A percentile compares a stretch with the other conserved stretches of the same genome.
Evolutionary conservation across 1,140 invertebrate genomes (phyloP).

Genomic region (Cydia amplana): DNA sequence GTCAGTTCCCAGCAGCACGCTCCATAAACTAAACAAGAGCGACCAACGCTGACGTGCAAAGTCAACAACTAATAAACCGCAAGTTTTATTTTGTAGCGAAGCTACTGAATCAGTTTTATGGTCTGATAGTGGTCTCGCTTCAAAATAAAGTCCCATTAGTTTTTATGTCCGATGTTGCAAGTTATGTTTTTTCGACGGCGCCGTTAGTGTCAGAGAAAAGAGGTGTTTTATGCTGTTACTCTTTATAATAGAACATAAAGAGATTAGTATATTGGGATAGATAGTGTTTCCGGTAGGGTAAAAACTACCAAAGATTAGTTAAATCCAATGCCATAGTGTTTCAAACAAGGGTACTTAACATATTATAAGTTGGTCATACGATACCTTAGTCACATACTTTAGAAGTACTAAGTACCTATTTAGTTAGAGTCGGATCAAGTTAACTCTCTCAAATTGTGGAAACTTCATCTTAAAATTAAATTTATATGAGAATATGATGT

Average conservation of each 20-base stretch:
- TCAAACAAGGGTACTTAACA: too few relatives aligned
- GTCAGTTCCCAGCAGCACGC: background rate
- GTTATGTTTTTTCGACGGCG: conserved; percentile 43
- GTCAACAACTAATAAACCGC: conserved; percentile 29
- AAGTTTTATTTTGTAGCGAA: conserved; percentile 22
- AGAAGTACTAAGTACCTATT: too few relatives aligned
- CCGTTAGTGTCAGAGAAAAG: conserved; percentile 48
- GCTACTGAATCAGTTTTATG: conserved; percentile 41
- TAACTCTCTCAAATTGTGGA: too few relatives aligned
- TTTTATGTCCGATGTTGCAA: conserved; percentile 56
- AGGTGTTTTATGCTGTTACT: conserved; percentile 49
- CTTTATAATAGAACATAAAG: conserved; percentile 46
- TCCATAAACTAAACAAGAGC: background rate
- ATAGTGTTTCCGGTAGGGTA: conserved; percentile 11
- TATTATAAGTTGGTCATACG: too few relatives aligned
- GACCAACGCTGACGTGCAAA: conserved; percentile 12
- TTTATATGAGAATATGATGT: too few relatives aligned
- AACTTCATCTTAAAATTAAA: too few relatives aligned
- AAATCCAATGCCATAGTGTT: background rate
- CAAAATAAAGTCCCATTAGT: conserved; percentile 51
- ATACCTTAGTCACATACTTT: too few relatives aligned
- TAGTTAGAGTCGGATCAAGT: too few relatives aligned
- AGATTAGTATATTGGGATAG: conserved; percentile 33
- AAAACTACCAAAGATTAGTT: background rate
- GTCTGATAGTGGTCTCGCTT: conserved; percentile 37